Base-by-base conservation (phyloP, 2,797 vertebrate species). In the Prionace glauca region DNA sequence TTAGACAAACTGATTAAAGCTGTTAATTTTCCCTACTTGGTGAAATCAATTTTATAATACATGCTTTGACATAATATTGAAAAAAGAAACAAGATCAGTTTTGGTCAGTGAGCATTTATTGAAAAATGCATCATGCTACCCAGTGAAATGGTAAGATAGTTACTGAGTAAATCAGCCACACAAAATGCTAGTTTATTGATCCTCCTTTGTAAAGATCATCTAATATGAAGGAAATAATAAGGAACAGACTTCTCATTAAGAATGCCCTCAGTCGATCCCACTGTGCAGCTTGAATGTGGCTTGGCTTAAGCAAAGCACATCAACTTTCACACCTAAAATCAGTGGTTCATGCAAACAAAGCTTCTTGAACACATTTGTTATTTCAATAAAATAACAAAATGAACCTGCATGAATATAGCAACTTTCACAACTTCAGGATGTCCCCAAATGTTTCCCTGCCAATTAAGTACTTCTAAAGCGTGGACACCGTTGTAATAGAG, bases 91-190 rank as follows among this genome's bases (percentile, higher is more conserved):
- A 56, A n/a, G 24, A 74, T 71, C 41, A 74, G 22, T 94, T 94
- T 45, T 50, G 93, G 69, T 72, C 93, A 94, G 41, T 74, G 36
- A 50, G 69, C 93, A 94, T 50, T 94, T 72, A 94, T 26, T 72
- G 36, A 72, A 94, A 92, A 69, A 94, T 71, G n/a, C 11, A 41
- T 94, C 92, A 72, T 4, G 36, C 18, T 14, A 12, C 67, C 69
- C 36, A 94, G 91, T 94, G 26, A 94, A 74, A 94, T 72, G 41
- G 67, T 32, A 94, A 72, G 24, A 29, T 41, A 56, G 41, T 29
- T 10, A 94, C 16, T 29, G 93, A 74, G 69, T 5, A 74, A 50
- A 24, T 50, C 69, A 94, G 41, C 16, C 69, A 94, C 22, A 69
- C n/a, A 20, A 93, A 71, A 56, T 29, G 22, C 41, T 20, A 56